phyloP scores from a whole-genome alignment of 2,797 vertebrate genomes.

The Chrosomus eos region DNA sequence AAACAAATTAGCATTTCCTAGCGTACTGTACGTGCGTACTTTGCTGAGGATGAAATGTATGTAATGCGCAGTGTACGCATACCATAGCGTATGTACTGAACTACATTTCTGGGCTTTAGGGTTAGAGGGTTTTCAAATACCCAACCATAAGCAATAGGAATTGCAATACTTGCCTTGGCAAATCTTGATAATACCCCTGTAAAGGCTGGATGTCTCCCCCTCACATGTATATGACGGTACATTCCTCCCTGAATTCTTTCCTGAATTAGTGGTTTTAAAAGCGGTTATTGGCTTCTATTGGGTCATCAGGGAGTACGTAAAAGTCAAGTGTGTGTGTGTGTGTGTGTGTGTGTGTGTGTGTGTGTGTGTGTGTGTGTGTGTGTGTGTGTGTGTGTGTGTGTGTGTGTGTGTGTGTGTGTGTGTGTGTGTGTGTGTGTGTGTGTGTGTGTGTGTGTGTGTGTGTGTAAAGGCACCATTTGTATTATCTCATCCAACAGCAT shows the following conservation, averaged over 20 bases:
- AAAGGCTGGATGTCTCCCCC: conserved; percentile 43
- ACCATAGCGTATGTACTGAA: background rate
- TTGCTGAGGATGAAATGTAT: background rate
- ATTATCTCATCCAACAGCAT: conserved; percentile 31
- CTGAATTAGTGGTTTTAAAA: conserved; percentile 24
- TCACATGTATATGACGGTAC: background rate
- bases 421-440: background rate
- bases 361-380: conserved; percentile 12
- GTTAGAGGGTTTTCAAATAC: background rate
- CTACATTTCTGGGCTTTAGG: background rate
- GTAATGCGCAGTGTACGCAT: background rate
- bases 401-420: background rate
- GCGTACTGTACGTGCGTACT: background rate
- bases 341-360: background rate
- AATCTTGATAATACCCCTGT: background rate
- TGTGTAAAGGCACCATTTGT: background rate
- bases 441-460: conserved; percentile 13
- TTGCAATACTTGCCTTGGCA: background rate
- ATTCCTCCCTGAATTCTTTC: conserved; percentile 33
- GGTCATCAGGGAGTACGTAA: conserved; percentile 2
- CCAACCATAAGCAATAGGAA: background rate
- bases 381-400: background rate
- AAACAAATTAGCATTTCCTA: background rate
- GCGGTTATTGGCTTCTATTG: background rate
- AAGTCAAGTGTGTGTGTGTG: background rate